These are phyloP conservation scores for Trogon melanurus DNA, from an alignment of 2,113 vertebrate genomes.

Conservation along the genomic window DNA sequence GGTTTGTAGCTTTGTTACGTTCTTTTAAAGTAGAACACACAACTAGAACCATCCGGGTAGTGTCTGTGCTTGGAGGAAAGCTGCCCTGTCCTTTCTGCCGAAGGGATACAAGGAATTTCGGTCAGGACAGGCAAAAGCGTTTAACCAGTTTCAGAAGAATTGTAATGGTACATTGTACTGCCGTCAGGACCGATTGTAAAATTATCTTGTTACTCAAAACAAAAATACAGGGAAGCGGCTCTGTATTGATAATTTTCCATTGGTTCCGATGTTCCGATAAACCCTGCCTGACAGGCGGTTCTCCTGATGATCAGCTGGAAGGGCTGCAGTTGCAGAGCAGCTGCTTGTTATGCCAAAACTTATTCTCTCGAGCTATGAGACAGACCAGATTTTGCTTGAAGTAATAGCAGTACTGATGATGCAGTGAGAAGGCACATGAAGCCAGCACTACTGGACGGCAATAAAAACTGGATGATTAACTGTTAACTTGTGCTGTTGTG, in stretches of 20 bases:
- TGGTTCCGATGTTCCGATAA: not conserved
- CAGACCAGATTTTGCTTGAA: not conserved
- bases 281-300: not conserved
- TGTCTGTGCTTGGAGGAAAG: not conserved
- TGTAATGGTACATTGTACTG: not conserved
- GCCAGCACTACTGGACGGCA: not conserved
- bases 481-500: not conserved
- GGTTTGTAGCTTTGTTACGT: not conserved
- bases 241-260: not conserved
- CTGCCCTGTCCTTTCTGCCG: not conserved
- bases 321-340: not conserved
- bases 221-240: not conserved
- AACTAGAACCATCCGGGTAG: not conserved
- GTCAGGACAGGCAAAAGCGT: not conserved
- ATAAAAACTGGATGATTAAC: not conserved
- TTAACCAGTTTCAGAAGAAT: not conserved
- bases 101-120: not conserved
- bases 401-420: not conserved
- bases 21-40: not conserved
- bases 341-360: not conserved
- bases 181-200: not conserved
- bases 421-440: not conserved
- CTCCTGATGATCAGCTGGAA: not conserved
- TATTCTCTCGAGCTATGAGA: not conserved
- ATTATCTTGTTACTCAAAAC: not conserved